Percentiles rank a stretch among this genome's conserved stretches.
These are phyloP conservation scores for Dendrolimus pini DNA, from an alignment of 2,888 invertebrate species.

Conservation along the genomic window DNA sequence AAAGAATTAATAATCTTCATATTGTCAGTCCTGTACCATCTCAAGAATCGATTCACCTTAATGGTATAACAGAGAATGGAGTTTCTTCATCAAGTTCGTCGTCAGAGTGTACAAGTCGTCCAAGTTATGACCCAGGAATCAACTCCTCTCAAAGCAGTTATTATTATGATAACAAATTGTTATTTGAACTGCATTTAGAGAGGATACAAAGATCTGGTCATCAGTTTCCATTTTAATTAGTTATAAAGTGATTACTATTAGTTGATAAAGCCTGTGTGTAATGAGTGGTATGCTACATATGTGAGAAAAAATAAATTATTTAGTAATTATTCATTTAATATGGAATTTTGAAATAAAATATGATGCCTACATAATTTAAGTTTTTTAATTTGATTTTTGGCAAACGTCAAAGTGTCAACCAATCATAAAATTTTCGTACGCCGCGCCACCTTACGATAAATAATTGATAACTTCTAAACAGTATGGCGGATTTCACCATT, in stretches of 20 bases:
- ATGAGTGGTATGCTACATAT: slow-evolving; percentile 28
- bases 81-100: slow-evolving; percentile 48
- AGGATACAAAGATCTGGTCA: slow-evolving; percentile 82
- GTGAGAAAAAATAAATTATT: slow-evolving; percentile 19
- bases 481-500: slow-evolving; percentile 57
- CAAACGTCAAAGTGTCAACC: slow-evolving; percentile 21
- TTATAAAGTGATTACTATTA: slow-evolving; percentile 15
- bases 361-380: slow-evolving; percentile 20
- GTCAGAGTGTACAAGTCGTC: slow-evolving; percentile 49
- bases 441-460: slow-evolving; percentile 54
- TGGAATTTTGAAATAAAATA: slow-evolving; percentile 30
- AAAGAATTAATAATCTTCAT: slow-evolving; percentile 93
- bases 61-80: slow-evolving; percentile 46
- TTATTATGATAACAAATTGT: slow-evolving; percentile 91
- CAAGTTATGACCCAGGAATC: slow-evolving; percentile 85
- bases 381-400: slow-evolving; percentile 18
- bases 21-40: slow-evolving; percentile 55
- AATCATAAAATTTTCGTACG: slow-evolving; percentile 29
- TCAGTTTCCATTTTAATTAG: slow-evolving; percentile 57
- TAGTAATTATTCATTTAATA: slow-evolving; percentile 29
- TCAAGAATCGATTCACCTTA: slow-evolving; percentile 46
- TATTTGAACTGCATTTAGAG: slow-evolving; percentile 90
- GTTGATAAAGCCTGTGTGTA: slow-evolving; percentile 40
- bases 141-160: slow-evolving; percentile 87
- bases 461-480: slow-evolving; percentile 35